phyloP scores from a whole-genome alignment of 2,888 invertebrate genomes.

The Tenthredo distinguenda region DNA sequence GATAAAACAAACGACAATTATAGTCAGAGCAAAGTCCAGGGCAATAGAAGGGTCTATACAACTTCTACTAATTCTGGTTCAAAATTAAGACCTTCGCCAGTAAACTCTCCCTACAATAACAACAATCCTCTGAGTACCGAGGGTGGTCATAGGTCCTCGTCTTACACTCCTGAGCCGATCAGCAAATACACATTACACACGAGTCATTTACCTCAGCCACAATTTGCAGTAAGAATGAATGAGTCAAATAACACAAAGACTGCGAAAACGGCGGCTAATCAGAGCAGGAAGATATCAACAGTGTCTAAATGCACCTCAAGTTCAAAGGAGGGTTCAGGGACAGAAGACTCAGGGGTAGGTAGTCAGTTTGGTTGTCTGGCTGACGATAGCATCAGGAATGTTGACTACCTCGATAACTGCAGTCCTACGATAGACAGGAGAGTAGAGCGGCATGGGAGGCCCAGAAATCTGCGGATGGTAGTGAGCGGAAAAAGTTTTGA shows the following conservation, averaged over 20 bases:
- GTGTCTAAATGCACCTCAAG: constrained; percentile 80
- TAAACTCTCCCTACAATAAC: constrained; percentile 69
- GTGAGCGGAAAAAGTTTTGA: constrained; percentile 88
- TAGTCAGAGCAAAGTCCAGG: constrained; percentile 62
- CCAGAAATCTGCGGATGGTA: constrained; percentile 87
- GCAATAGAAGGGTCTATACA: constrained; percentile 67
- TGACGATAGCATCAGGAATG: constrained; percentile 70
- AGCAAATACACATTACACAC: constrained; percentile 85
- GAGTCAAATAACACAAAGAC: constrained; percentile 82
- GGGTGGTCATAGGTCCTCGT: constrained; percentile 60
- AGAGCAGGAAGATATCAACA: constrained; percentile 82
- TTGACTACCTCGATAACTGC: constrained; percentile 72
- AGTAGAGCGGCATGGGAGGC: constrained; percentile 76
- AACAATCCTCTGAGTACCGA: constrained; percentile 56
- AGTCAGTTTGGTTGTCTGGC: constrained; percentile 71
- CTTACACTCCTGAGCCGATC: constrained; percentile 72
- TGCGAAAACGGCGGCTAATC: constrained; percentile 87
- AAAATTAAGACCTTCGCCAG: constrained; percentile 77
- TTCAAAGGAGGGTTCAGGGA: constrained; percentile 82
- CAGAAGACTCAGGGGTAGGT: constrained; percentile 85
- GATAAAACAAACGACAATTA: constrained; percentile 72
- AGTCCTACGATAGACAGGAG: constrained; percentile 71
- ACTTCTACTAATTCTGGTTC: constrained; percentile 75
- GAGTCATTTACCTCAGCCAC: constrained; percentile 87
- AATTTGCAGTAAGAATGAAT: constrained; percentile 83